phyloP scores from a whole-genome alignment of 2,797 vertebrate species.

The Silurus lanzhouensis region DNA sequence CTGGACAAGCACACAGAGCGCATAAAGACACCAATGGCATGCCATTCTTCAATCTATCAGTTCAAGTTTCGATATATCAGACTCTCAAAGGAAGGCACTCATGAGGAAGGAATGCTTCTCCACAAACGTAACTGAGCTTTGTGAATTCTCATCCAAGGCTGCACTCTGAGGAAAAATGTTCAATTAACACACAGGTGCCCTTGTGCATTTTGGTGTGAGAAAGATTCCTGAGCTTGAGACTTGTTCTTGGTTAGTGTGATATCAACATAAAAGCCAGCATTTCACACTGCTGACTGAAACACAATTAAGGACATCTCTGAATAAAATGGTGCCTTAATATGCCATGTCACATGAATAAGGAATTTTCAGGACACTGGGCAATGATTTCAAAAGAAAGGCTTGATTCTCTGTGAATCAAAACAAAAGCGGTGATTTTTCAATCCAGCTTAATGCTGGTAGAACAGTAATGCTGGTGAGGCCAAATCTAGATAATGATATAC shows the following conservation, averaged over 20 bases:
- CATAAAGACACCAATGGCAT: conserved; percentile 74
- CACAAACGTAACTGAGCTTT: conserved; percentile 55
- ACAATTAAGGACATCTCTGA: conserved; percentile 36
- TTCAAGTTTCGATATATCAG: conserved; percentile 84
- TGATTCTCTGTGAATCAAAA: conserved; percentile 56
- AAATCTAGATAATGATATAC: not conserved
- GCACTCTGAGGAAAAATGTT: conserved; percentile 75
- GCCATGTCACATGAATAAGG: conserved; percentile 68
- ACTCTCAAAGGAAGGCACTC: conserved; percentile 71
- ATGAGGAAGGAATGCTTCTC: conserved; percentile 56
- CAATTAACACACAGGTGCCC: conserved; percentile 79
- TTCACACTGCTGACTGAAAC: conserved; percentile 60
- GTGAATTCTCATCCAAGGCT: conserved; percentile 73
- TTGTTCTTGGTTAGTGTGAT: conserved; percentile 57
- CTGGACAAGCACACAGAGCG: conserved; percentile 67
- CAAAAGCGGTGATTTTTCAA: conserved; percentile 63
- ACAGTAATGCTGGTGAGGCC: conserved; percentile 51
- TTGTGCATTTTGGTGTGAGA: conserved; percentile 61
- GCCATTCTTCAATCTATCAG: conserved; percentile 80
- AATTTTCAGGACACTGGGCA: conserved; percentile 67
- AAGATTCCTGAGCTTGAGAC: conserved; percentile 61
- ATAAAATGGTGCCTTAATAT: conserved; percentile 54
- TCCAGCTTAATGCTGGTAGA: conserved; percentile 59
- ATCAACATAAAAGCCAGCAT: conserved; percentile 69
- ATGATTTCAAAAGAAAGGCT: conserved; percentile 58